A percentile compares a stretch with the other conserved stretches of the same genome.
Conservation (phyloP, 2,888 invertebrate genomes). For the Atherix ibis region DNA sequence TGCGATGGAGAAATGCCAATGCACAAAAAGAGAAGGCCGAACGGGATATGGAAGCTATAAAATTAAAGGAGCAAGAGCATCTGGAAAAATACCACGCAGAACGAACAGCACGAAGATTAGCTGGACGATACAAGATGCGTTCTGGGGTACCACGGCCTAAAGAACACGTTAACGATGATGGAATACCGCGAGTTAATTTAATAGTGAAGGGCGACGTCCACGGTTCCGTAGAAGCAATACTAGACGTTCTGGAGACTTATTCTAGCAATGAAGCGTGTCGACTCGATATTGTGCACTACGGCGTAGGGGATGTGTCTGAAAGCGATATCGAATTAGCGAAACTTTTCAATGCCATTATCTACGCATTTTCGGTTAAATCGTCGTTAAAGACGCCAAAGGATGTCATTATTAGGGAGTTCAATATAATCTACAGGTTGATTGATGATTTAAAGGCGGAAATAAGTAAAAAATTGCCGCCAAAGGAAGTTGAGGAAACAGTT, state of each 20-base stretch:
- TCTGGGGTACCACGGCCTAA: conserved; percentile 43
- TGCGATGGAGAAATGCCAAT: conserved; percentile 46
- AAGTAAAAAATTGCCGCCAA: conserved; percentile 49
- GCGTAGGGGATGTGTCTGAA: conserved; percentile 73
- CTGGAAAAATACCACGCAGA: conserved; percentile 44
- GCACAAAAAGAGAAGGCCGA: conserved; percentile 45
- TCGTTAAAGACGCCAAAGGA: conserved; percentile 27
- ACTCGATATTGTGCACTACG: conserved; percentile 75
- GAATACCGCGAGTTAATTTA: conserved; percentile 40
- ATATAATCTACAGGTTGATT: conserved; percentile 86
- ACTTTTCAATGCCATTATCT: conserved; percentile 62
- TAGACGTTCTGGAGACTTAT: conserved; percentile 81
- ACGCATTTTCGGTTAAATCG: conserved; percentile 69
- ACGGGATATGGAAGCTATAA: conserved; percentile 44
- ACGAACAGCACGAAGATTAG: conserved; percentile 41
- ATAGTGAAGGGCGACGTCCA: conserved; percentile 80
- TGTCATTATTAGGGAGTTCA: conserved; percentile 52
- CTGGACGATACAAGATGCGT: conserved; percentile 42
- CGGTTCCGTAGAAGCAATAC: conserved; percentile 89
- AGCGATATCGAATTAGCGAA: conserved; percentile 70
- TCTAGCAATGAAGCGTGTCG: conserved; percentile 52
- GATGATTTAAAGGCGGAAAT: conserved; percentile 77
- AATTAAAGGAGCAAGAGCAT: conserved; percentile 49
- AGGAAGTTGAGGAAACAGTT: conserved; percentile 57
- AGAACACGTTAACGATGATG: conserved; percentile 36